Conservation (phyloP, 1,140 invertebrate genomes). For the Macrosteles quadrilineatus region DNA sequence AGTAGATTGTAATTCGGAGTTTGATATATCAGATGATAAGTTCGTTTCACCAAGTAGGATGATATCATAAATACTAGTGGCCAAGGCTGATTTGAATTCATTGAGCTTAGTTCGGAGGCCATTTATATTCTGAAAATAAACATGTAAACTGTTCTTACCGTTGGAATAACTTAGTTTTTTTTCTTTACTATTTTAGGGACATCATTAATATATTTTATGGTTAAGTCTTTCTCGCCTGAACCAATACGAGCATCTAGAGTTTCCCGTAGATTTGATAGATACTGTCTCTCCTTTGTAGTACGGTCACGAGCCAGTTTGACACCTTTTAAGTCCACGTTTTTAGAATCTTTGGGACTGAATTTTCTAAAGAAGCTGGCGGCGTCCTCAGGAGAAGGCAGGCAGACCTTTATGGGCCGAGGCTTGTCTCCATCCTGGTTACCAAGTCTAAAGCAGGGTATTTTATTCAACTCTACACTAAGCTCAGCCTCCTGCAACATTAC, state of each 20-base stretch:
- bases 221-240: background rate
- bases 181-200: background rate
- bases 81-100: background rate
- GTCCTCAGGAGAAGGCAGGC: background rate
- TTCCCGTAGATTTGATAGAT: conserved; percentile 1
- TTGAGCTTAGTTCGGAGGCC: no score
- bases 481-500: background rate
- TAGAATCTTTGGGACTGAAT: background rate
- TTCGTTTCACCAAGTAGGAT: background rate
- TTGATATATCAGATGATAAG: background rate
- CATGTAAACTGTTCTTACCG: background rate
- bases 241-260: background rate
- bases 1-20: background rate
- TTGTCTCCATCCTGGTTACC: no score
- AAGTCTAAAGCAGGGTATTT: no score
- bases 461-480: no score
- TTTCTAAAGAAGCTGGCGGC: background rate
- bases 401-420: background rate
- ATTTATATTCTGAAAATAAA: background rate
- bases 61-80: background rate
- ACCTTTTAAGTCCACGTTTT: background rate
- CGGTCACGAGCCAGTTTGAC: background rate
- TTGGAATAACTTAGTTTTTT: conserved; percentile 9
- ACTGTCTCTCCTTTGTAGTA: background rate
- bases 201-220: conserved; percentile 3